Base-by-base conservation (phyloP, 2,888 invertebrate species). In the Rhingia campestris region DNA sequence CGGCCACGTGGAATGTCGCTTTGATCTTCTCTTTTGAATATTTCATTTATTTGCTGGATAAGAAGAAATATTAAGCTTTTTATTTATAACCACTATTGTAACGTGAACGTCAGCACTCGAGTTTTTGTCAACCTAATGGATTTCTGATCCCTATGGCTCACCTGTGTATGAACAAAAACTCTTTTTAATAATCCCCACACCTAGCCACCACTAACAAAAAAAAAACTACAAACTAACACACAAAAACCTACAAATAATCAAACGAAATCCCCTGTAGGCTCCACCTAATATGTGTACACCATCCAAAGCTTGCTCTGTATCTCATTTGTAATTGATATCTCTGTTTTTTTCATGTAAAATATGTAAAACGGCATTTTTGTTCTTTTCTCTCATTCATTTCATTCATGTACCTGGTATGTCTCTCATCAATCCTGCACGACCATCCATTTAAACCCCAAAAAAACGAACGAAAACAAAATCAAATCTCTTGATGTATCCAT, bases 391-490 rank as follows among this genome's bases (percentile, higher is more conserved):
- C 70, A 80, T 80, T 75, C 64, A 80, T 70, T 70, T 75, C 76
- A 75, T 77, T 67, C 54, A 61, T 76, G 76, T 66, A 70, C 75
- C 75, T 59, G 81, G 72, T 81, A 63, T 81, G 58, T 54, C 74
- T 84, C 64, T 75, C 84, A 80, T 75, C 63, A 74, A 80, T 84
- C 84, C 84, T 70, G 84, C 84, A 84, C 84, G 84, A 79, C 61
- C 80, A 74, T 75, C 67, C 70, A 84, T 80, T 70, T 49, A 69
- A 9, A 35, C 45, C 59, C 49, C 45, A 41, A 41, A 41, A 30
- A 49, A 49, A 49, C 30, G 58, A 81, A 53, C 14, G 45, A 33
- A 39, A 74, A 49, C 10, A 53, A 54, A 58, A 69, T 70, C 79
- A 76, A 61, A 76, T 14, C 35, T 12, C 30, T 41, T 70, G 77